Conservation (phyloP, 2,888 invertebrate species). For the Baccha elongata region DNA sequence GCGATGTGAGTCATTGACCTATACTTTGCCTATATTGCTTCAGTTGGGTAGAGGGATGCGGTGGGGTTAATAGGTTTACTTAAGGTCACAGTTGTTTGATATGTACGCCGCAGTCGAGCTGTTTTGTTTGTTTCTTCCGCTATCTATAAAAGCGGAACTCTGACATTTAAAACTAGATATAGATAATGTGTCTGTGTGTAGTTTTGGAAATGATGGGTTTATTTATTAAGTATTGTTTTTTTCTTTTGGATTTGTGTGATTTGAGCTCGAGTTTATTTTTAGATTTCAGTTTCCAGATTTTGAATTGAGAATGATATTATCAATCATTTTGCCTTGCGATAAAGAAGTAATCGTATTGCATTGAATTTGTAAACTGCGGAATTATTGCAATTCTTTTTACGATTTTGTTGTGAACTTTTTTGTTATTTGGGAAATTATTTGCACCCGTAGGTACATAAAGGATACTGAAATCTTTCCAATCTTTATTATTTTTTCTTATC, state of each 20-base stretch:
- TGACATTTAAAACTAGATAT: constrained; percentile 25
- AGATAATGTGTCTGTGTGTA: too few relatives aligned
- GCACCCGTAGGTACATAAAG: too few relatives aligned
- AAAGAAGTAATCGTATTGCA: neutral
- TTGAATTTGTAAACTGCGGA: neutral
- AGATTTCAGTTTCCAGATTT: constrained; percentile 1
- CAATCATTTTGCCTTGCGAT: neutral
- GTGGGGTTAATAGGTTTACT: constrained; percentile 2
- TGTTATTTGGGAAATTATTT: too few relatives aligned
- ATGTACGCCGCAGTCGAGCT: neutral
- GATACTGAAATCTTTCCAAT: too few relatives aligned
- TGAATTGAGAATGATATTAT: neutral
- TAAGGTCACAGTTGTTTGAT: constrained; percentile 37
- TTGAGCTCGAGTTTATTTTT: constrained; percentile 30
- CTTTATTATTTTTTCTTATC: too few relatives aligned
- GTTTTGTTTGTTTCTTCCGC: neutral
- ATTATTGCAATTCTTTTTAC: too few relatives aligned
- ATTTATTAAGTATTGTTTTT: neutral
- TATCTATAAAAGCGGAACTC: neutral
- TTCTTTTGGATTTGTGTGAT: neutral
- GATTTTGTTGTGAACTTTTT: too few relatives aligned
- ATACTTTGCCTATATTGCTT: neutral
- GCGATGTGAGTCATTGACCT: constrained; percentile 48
- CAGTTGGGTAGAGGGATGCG: neutral
- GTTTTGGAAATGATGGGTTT: constrained; percentile 7